Evolutionary conservation across 2,888 invertebrate genomes (phyloP).

Genomic region (Mesorhabditis sp.): DNA sequence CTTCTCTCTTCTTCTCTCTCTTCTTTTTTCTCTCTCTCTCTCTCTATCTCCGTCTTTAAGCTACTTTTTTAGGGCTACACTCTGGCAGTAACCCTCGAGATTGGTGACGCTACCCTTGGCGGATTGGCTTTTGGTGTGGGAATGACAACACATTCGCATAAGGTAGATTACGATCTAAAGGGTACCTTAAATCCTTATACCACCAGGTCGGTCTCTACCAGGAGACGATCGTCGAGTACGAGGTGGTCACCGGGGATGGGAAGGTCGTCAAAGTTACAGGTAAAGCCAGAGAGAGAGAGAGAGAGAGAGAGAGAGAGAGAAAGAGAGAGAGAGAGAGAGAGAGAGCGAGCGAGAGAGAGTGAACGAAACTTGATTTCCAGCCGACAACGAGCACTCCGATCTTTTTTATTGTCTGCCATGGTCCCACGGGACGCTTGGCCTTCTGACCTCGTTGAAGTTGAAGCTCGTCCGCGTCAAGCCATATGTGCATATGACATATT

Average conservation of each 20-base stretch:
- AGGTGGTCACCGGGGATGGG: constrained; percentile 69
- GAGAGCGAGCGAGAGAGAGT: not conserved
- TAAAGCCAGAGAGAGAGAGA: constrained; percentile 50
- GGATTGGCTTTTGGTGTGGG: constrained; percentile 71
- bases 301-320: constrained; percentile 58
- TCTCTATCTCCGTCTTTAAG: constrained; percentile 55
- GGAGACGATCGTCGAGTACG: constrained; percentile 69
- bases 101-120: constrained; percentile 71
- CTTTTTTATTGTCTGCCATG: constrained; percentile 68
- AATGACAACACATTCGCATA: constrained; percentile 75
- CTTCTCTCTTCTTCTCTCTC: not conserved
- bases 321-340: constrained; percentile 59
- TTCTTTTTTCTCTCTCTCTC: too few species aligned
- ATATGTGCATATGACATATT: constrained; percentile 69
- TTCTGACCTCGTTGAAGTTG: constrained; percentile 69
- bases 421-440: constrained; percentile 67
- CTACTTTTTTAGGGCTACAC: constrained; percentile 66
- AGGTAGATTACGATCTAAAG: constrained; percentile 46
- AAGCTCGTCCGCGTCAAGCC: constrained; percentile 69
- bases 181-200: not conserved
- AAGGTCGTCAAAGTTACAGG: constrained; percentile 62
- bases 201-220: constrained; percentile 68
- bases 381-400: constrained; percentile 65
- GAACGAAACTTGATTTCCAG: constrained; percentile 17
- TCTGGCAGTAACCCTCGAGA: constrained; percentile 70